Evolutionary conservation across 2,888 invertebrate genomes (phyloP).

Genomic region (Euclidia mi): DNA sequence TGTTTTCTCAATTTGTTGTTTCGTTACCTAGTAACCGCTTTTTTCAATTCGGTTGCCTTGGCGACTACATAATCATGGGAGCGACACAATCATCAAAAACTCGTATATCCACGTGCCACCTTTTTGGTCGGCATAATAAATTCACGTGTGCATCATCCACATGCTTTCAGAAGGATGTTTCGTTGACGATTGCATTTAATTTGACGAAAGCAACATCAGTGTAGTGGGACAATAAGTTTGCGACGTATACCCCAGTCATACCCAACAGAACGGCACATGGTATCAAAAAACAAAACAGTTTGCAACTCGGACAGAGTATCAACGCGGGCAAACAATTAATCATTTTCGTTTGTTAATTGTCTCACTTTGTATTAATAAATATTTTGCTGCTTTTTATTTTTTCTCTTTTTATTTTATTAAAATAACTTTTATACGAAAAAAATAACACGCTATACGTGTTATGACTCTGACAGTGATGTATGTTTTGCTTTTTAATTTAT

Average conservation of each 20-base stretch:
- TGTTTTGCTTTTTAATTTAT: too few species aligned
- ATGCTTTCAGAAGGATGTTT: conserved; percentile 52
- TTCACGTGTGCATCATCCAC: too few species aligned
- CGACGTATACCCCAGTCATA: conserved; percentile 63
- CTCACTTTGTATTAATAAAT: conserved; percentile 7
- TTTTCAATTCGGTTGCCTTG: conserved; percentile 1
- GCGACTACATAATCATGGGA: too few species aligned
- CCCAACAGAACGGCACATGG: conserved; percentile 67
- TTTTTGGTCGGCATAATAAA: too few species aligned
- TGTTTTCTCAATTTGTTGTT: too few species aligned
- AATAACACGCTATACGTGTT: conserved; percentile 1
- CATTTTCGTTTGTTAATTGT: conserved; percentile 33
- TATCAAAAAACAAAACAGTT: conserved; percentile 71
- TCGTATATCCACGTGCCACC: too few species aligned
- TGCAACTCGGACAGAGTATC: conserved; percentile 67
- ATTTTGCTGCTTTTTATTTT: conserved; percentile 15
- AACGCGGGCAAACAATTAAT: conserved; percentile 64
- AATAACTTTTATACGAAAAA: conserved; percentile 9
- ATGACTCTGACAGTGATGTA: conserved; percentile 6
- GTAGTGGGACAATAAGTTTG: conserved; percentile 58
- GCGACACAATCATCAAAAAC: too few species aligned
- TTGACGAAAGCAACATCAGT: conserved; percentile 56
- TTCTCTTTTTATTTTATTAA: conserved; percentile 27
- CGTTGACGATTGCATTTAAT: conserved; percentile 58
- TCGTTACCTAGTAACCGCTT: too few species aligned